phyloP scores from a whole-genome alignment of 1,140 invertebrate species.

The Aphis craccivora region DNA sequence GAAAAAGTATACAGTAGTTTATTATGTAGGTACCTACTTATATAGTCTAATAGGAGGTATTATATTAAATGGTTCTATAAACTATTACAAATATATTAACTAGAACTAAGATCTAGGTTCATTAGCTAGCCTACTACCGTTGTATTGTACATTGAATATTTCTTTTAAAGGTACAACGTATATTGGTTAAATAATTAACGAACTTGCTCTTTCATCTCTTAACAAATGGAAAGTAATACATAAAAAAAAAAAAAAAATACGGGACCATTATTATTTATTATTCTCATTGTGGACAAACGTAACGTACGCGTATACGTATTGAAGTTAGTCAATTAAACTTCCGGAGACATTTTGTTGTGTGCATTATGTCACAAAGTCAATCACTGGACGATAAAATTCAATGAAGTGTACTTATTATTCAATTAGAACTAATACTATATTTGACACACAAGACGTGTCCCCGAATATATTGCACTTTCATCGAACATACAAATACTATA shows the following conservation, averaged over 20 bases:
- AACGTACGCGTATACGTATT: not conserved
- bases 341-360: not conserved
- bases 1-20: not conserved
- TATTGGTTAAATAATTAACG: constrained; percentile 4
- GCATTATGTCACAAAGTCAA: not conserved
- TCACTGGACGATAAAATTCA: not conserved
- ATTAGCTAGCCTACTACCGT: not conserved
- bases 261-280: constrained; percentile 14
- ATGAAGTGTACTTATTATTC: not conserved
- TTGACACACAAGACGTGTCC: not conserved
- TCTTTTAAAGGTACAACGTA: not conserved
- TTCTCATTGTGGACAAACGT: not conserved
- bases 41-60: no score
- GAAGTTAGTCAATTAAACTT: not conserved
- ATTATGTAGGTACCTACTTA: no score
- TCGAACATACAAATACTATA: not conserved
- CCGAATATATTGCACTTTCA: not conserved
- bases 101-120: not conserved
- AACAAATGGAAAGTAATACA: not conserved
- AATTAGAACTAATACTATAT: not conserved
- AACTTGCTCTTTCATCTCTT: not conserved
- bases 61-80: not conserved
- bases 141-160: not conserved
- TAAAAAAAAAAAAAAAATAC: constrained; percentile 19
- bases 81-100: not conserved